phyloP scores from a whole-genome alignment of 2,888 invertebrate genomes.

The Amphipyra berbera region DNA sequence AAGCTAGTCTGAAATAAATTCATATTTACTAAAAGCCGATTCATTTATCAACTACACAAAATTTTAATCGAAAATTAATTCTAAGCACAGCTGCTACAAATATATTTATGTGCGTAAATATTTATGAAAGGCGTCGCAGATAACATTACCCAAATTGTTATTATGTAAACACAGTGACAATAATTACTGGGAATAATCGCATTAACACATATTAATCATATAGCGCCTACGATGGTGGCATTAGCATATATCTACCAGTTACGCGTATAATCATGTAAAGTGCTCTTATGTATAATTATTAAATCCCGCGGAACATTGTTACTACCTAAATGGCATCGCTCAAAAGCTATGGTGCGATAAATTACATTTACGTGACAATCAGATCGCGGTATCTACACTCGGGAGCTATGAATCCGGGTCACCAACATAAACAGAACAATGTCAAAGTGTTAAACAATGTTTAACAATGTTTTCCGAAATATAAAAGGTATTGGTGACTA shows the following conservation, averaged over 20 bases:
- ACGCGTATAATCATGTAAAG: constrained; percentile 56
- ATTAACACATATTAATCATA: constrained; percentile 54
- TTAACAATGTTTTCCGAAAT: no score
- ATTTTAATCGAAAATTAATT: constrained; percentile 35
- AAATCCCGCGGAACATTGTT: constrained; percentile 54
- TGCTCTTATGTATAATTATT: constrained; percentile 60
- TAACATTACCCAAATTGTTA: constrained; percentile 45
- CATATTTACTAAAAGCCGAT: constrained; percentile 2
- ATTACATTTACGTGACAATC: constrained; percentile 46
- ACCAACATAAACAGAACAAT: no score
- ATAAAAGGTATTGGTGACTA: no score
- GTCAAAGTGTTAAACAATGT: no score
- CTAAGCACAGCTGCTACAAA: constrained; percentile 26
- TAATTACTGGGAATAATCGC: constrained; percentile 52
- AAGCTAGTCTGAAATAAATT: not conserved
- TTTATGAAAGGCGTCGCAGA: constrained; percentile 24
- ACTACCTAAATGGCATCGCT: constrained; percentile 40
- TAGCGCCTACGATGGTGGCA: constrained; percentile 26
- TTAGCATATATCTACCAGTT: constrained; percentile 54
- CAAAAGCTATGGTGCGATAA: constrained; percentile 55
- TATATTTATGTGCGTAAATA: constrained; percentile 23
- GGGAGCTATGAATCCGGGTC: no score
- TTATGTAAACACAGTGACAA: constrained; percentile 41
- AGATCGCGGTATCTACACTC: constrained; percentile 22
- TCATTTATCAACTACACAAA: constrained; percentile 25